These are phyloP conservation scores for Tenualosa ilisha DNA, from an alignment of 2,797 vertebrate genomes.

Conservation along the genomic window DNA sequence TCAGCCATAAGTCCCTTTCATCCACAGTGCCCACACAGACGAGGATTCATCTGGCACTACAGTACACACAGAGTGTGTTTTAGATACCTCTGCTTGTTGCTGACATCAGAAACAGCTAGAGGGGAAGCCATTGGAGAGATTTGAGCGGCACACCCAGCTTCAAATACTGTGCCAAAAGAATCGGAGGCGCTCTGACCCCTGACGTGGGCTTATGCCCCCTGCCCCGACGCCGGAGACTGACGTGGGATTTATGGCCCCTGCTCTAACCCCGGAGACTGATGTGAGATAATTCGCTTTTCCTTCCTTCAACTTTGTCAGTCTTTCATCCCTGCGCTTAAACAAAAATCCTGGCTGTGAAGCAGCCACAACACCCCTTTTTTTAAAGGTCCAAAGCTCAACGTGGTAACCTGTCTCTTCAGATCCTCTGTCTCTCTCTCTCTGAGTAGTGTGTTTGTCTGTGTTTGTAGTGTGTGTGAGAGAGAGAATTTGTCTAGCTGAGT, in stretches of 20 bases:
- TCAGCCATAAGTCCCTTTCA: not conserved
- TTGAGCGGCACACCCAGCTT: not conserved
- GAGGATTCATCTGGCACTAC: not conserved
- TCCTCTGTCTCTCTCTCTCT: not conserved
- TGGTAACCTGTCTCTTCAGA: not conserved
- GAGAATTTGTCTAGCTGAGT: too few species aligned
- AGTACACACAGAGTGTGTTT: not conserved
- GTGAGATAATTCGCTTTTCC: not conserved
- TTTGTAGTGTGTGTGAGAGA: not conserved
- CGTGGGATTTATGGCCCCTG: not conserved
- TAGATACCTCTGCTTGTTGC: not conserved
- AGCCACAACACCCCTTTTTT: not conserved
- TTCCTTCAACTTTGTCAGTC: not conserved
- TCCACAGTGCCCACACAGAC: conserved; percentile 15
- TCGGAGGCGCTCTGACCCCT: not conserved
- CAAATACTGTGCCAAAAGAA: not conserved
- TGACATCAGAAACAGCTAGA: not conserved
- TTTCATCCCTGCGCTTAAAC: not conserved
- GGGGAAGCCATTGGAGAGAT: not conserved
- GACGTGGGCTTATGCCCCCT: not conserved
- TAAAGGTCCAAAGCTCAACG: not conserved
- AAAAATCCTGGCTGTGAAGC: not conserved
- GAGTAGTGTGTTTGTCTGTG: not conserved
- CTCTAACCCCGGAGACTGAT: not conserved
- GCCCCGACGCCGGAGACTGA: not conserved